These are phyloP conservation scores for Trissolcus basalis DNA, from an alignment of 1,140 invertebrate genomes.

Conservation along the genomic window DNA sequence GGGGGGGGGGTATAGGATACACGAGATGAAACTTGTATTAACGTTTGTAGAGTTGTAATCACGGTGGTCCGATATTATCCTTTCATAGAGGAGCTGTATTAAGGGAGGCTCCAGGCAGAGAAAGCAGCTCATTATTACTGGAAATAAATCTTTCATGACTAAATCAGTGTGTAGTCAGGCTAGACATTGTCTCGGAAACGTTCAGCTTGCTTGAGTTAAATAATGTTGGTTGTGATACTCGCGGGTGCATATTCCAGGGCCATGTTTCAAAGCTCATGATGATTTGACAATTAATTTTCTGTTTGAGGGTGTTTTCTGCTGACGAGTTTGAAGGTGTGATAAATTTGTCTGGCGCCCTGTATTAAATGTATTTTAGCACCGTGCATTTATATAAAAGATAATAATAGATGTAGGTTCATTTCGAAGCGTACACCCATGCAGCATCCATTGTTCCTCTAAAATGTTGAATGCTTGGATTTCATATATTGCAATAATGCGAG, in stretches of 20 bases:
- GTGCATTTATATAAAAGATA: slow-evolving; percentile 35
- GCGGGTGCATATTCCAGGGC: not conserved
- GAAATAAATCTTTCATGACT: slow-evolving; percentile 59
- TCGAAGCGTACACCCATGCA: slow-evolving; percentile 21
- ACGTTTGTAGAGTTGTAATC: slow-evolving; percentile 40
- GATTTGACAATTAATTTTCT: slow-evolving; percentile 44
- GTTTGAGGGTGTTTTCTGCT: slow-evolving; percentile 16
- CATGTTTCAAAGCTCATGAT: slow-evolving; percentile 33
- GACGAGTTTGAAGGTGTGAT: slow-evolving; percentile 30
- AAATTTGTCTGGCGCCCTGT: slow-evolving; percentile 22
- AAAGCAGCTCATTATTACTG: slow-evolving; percentile 46
- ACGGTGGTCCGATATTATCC: slow-evolving; percentile 32
- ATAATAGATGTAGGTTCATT: slow-evolving; percentile 28
- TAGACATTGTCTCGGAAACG: slow-evolving; percentile 47
- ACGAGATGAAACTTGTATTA: slow-evolving; percentile 7
- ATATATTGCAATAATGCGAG: slow-evolving; percentile 34
- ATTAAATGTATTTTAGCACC: slow-evolving; percentile 42
- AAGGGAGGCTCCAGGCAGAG: slow-evolving; percentile 28
- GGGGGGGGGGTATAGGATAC: too few relatives aligned
- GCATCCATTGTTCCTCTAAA: slow-evolving; percentile 43
- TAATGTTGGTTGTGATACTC: slow-evolving; percentile 25
- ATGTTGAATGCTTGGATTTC: slow-evolving; percentile 31
- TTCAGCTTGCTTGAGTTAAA: slow-evolving; percentile 37
- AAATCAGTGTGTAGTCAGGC: slow-evolving; percentile 47
- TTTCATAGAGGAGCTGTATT: slow-evolving; percentile 30